Percentiles rank a stretch among this genome's conserved stretches.
These are phyloP conservation scores for Camptogramma bilineatum DNA, from an alignment of 2,888 invertebrate genomes.

Conservation along the genomic window DNA sequence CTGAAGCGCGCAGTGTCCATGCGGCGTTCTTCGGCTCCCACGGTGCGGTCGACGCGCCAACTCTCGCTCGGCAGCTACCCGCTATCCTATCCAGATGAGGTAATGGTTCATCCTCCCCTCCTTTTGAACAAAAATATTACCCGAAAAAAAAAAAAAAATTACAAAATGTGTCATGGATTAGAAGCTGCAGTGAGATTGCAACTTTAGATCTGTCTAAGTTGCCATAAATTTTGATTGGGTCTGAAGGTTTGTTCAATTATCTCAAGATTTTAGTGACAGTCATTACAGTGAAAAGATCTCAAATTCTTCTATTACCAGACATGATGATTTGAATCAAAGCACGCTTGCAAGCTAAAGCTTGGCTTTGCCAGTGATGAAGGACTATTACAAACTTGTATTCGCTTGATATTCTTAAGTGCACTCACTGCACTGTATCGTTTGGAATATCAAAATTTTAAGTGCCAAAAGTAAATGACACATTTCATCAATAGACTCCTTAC, in stretches of 20 bases:
- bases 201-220: background rate
- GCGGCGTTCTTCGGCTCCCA: constrained; percentile 79
- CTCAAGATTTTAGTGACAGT: too few relatives aligned
- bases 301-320: background rate
- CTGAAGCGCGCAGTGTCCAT: constrained; percentile 82
- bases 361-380: constrained; percentile 13
- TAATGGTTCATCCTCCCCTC: constrained; percentile 49
- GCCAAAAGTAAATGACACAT: background rate
- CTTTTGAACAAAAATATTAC: background rate
- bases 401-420: constrained; percentile 13
- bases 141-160: background rate
- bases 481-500: background rate
- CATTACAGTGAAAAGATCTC: too few relatives aligned
- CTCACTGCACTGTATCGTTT: constrained; percentile 16
- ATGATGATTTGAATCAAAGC: constrained; percentile 13
- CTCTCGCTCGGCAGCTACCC: constrained; percentile 76
- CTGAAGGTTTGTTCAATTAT: background rate
- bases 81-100: constrained; percentile 74
- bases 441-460: background rate
- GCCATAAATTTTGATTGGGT: too few relatives aligned
- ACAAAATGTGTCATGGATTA: background rate
- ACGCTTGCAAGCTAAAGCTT: constrained; percentile 33
- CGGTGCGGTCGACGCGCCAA: constrained; percentile 68
- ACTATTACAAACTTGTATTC: constrained; percentile 10
- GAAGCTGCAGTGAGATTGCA: background rate